Percentiles rank a stretch among this genome's conserved stretches.
phyloP scores from a whole-genome alignment of 2,113 vertebrate species.

The Mungos mungo region DNA sequence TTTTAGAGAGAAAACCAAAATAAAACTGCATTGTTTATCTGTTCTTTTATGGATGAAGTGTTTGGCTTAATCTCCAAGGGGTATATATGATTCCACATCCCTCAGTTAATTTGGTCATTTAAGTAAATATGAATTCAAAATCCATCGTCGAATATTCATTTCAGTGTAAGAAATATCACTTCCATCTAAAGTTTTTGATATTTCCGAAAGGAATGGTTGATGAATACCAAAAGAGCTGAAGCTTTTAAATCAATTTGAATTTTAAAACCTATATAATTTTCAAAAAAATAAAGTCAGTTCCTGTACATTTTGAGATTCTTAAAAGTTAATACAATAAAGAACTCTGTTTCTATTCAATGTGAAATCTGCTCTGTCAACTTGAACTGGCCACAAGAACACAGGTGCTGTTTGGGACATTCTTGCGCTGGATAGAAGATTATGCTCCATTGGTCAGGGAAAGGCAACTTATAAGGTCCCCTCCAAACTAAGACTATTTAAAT shows the following conservation, averaged over 20 bases:
- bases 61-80: neutral
- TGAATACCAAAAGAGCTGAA: neutral
- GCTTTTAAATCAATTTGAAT: neutral
- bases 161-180: neutral
- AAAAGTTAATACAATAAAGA: neutral
- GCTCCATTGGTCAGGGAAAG: neutral
- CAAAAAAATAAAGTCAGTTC: neutral
- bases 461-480: neutral
- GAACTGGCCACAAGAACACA: neutral
- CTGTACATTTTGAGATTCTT: neutral
- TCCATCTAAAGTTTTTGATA: neutral
- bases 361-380: neutral
- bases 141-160: neutral
- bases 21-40: neutral
- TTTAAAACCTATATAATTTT: slow-evolving; percentile 30
- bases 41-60: neutral
- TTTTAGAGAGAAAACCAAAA: neutral
- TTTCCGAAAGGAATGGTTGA: neutral
- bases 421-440: neutral
- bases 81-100: neutral
- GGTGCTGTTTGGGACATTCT: neutral
- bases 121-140: neutral
- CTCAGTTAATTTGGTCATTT: slow-evolving; percentile 13
- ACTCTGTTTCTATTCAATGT: neutral
- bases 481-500: neutral